Evolutionary conservation across 2,113 vertebrate genomes (phyloP), one percentile per base, ranked within the genome.

Genomic region (Brachypodius melanocephalos): DNA sequence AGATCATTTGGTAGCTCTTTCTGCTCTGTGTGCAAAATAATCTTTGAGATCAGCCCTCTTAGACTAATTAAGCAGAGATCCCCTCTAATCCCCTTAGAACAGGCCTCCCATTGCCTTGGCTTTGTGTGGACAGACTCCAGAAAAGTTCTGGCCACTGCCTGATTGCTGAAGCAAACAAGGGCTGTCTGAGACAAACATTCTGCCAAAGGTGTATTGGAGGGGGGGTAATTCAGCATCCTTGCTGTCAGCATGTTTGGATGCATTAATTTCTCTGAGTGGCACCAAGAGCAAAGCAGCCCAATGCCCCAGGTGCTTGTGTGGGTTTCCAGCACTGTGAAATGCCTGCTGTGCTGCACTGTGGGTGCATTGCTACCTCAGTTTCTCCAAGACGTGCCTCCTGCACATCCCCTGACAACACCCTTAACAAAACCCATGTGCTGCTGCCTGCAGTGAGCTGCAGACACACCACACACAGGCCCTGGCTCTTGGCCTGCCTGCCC

Each of bases 51-150:
- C 73, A 87, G 48, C 46, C 29, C 61, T 89, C 81, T 81, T 85
- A 73, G 77, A 87, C 77, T 95, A 81, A 94, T 96, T 94, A 94
- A 78, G 81, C 40, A 63, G 65, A 59, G 48, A 93, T 95, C 34
- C 28, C 14, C 43, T 51, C 61, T 91, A 95, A 96, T 94, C 77
- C 77, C 68, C 65, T 84, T 78, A 67, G 63, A 90, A 45, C 28
- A 76, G 91, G 71, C 75, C 28, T 95, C 54, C 26, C 36, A 17
- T 26, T 80, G 68, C 91, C 25, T 79, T 62, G 69, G 48, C 59
- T 92, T 86, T 74, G 59, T 16, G 7, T 12, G 12, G 62, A 43
- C 83, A 83, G 75, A 26, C 75, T 88, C 71, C 12, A 4, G 40
- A 18, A 83, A 76, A 92, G 42, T 58, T 89, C 89, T 42, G 51